Conservation (phyloP, 1,140 invertebrate genomes). For the Bactericera cockerelli region DNA sequence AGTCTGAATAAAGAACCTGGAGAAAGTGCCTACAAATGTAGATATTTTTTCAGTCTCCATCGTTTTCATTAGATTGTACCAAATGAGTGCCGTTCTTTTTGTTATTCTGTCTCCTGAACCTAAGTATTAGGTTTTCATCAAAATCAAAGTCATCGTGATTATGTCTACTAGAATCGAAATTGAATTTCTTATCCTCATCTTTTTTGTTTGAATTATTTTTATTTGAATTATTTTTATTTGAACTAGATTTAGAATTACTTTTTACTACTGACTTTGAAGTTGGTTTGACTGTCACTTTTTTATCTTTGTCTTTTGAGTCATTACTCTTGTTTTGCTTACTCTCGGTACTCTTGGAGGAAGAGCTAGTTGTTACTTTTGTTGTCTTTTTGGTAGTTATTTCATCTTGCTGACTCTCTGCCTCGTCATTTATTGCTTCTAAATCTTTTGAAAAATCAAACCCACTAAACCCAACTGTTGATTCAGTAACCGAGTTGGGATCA, state of each 20-base stretch:
- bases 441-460: not conserved
- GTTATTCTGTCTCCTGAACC: not conserved
- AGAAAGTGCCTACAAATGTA: no score
- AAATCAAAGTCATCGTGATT: not conserved
- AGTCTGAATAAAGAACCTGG: no score
- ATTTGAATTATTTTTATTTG: not conserved
- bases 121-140: not conserved
- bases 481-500: not conserved
- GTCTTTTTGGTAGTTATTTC: slow-evolving; percentile 1
- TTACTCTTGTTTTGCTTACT: not conserved
- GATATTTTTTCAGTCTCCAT: no score
- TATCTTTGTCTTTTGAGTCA: not conserved
- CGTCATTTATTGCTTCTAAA: not conserved
- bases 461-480: not conserved
- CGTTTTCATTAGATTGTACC: no score
- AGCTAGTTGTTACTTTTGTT: slow-evolving; percentile 5
- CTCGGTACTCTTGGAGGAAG: not conserved
- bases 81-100: no score
- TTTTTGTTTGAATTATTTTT: not conserved
- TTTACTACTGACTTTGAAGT: slow-evolving; percentile 1
- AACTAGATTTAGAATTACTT: not conserved
- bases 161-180: not conserved
- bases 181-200: not conserved
- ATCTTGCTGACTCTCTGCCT: not conserved
- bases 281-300: not conserved